Percentiles rank a stretch among this genome's conserved stretches.
Evolutionary conservation across 2,888 invertebrate species (phyloP).

Genomic region (Spisula solida): DNA sequence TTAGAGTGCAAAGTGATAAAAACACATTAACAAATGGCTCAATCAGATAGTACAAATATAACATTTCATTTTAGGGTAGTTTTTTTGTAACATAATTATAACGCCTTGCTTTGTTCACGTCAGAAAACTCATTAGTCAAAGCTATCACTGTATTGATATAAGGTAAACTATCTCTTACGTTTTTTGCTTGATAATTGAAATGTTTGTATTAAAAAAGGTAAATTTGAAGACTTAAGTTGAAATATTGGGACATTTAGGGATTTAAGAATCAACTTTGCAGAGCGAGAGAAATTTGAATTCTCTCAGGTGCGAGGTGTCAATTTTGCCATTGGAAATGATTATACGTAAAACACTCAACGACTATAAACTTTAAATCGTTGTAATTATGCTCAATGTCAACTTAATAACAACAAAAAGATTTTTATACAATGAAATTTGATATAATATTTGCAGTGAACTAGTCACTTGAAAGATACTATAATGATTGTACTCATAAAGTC

Average conservation of each 20-base stretch:
- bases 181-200: not conserved
- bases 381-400: slow-evolving; percentile 2
- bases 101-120: not conserved
- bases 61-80: slow-evolving; percentile 1
- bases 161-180: not conserved
- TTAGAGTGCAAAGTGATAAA: no score
- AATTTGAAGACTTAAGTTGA: not conserved
- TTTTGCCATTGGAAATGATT: not conserved
- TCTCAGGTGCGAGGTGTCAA: not conserved
- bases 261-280: not conserved
- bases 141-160: not conserved
- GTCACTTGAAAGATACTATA: slow-evolving; percentile 29
- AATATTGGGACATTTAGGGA: not conserved
- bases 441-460: not conserved
- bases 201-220: not conserved
- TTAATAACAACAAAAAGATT: not conserved
- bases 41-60: not conserved
- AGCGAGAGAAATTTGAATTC: not conserved
- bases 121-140: not conserved
- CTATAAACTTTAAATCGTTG: not conserved
- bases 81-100: not conserved
- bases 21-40: not conserved
- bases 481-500: not conserved
- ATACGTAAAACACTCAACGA: not conserved
- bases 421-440: slow-evolving; percentile 26